Conservation (phyloP, 1,140 invertebrate species). For the Samia ricini region DNA sequence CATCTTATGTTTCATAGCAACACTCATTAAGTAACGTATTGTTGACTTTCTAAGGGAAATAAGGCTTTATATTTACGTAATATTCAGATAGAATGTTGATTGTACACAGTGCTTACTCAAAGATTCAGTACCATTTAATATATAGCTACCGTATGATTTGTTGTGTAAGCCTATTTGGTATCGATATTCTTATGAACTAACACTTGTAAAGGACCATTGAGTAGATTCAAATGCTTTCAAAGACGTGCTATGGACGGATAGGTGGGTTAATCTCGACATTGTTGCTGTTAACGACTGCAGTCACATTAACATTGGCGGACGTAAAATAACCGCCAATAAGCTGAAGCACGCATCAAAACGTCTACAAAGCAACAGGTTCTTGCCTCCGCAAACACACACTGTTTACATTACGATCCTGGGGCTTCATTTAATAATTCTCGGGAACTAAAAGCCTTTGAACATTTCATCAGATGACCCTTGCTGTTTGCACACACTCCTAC, state of each 20-base stretch:
- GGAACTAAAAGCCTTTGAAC: constrained; percentile 77
- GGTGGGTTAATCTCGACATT: constrained; percentile 38
- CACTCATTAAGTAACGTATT: constrained; percentile 60
- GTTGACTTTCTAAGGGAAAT: constrained; percentile 60
- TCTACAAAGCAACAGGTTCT: constrained; percentile 75
- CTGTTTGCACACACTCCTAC: constrained; percentile 74
- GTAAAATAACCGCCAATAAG: constrained; percentile 75
- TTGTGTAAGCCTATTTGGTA: not conserved
- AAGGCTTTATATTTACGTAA: constrained; percentile 50
- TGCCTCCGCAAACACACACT: constrained; percentile 62
- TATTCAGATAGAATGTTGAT: constrained; percentile 40
- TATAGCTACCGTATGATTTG: not conserved
- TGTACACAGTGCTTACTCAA: constrained; percentile 36
- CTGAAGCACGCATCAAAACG: constrained; percentile 64
- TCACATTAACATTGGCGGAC: constrained; percentile 67
- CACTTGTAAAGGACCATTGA: not conserved
- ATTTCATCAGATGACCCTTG: constrained; percentile 76
- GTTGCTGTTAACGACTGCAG: constrained; percentile 59
- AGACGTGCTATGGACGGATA: constrained; percentile 13
- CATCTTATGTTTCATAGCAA: constrained; percentile 54
- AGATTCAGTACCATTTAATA: constrained; percentile 15
- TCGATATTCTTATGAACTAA: not conserved
- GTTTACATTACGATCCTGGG: constrained; percentile 76
- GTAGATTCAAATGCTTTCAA: not conserved
- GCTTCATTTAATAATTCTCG: constrained; percentile 77